Conservation (phyloP, 2,888 invertebrate genomes). For the Eupsilia transversa region DNA sequence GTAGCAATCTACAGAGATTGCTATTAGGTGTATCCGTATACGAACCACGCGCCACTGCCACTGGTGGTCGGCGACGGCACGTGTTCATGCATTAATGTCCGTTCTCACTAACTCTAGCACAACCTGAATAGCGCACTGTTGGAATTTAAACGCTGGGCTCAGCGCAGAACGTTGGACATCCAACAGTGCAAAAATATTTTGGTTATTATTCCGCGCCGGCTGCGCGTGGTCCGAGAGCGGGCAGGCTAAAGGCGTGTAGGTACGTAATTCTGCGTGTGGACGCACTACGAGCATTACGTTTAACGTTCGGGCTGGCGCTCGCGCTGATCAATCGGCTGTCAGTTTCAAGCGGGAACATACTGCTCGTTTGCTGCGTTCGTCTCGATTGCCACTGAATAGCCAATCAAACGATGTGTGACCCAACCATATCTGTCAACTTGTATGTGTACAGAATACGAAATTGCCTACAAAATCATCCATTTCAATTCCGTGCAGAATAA, state of each 20-base stretch:
- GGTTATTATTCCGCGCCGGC: neutral
- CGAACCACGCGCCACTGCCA: neutral
- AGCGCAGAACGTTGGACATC: neutral
- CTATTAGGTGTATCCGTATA: neutral
- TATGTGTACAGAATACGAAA: constrained; percentile 10
- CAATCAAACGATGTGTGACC: constrained; percentile 12
- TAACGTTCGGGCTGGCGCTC: too few relatives aligned
- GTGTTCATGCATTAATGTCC: neutral
- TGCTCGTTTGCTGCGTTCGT: too few relatives aligned
- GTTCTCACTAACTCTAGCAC: neutral
- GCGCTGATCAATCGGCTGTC: too few relatives aligned
- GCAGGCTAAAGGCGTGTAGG: too few relatives aligned
- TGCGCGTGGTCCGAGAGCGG: neutral
- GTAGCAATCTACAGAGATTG: neutral
- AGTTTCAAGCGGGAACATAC: too few relatives aligned
- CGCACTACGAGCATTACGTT: too few relatives aligned
- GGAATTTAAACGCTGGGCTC: neutral
- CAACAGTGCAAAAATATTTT: neutral
- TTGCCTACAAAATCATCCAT: neutral
- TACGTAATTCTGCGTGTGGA: too few relatives aligned
- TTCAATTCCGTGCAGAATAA: constrained; percentile 9
- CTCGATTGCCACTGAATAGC: constrained; percentile 9
- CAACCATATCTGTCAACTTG: constrained; percentile 12
- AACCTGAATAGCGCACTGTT: neutral
- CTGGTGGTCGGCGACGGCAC: neutral